Conservation (phyloP, 2,797 vertebrate species). For the Labeo calbasu region DNA sequence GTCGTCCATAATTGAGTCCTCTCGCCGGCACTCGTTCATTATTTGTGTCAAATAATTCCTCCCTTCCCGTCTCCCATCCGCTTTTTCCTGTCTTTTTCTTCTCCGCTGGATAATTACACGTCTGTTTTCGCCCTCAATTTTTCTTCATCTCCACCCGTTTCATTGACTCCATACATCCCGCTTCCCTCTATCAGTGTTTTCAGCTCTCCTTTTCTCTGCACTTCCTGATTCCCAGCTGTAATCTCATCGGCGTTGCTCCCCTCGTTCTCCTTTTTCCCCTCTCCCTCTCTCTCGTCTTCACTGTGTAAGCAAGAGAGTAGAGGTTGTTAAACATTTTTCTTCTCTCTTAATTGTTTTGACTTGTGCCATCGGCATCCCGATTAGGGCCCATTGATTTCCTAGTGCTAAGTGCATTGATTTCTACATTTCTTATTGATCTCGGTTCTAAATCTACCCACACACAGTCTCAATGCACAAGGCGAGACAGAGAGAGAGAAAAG, state of each 20-base stretch:
- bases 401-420: conserved; percentile 97
- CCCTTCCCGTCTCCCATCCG: background rate
- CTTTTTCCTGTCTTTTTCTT: conserved; percentile 47
- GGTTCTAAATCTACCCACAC: conserved; percentile 92
- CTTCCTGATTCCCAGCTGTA: conserved; percentile 48
- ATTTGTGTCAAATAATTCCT: conserved; percentile 32
- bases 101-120: conserved; percentile 4
- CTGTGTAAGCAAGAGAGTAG: conserved; percentile 79
- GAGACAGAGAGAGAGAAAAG: conserved; percentile 45
- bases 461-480: conserved; percentile 65
- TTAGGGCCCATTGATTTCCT: conserved; percentile 96
- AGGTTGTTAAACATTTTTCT: conserved; percentile 92
- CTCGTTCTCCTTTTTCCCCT: conserved; percentile 9
- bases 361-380: conserved; percentile 97
- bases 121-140: conserved; percentile 31
- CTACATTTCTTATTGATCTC: conserved; percentile 97
- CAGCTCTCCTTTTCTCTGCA: conserved; percentile 21
- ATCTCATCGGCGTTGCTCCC: conserved; percentile 36
- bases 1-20: conserved; percentile 33
- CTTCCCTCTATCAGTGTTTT: conserved; percentile 30
- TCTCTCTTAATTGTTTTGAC: conserved; percentile 98
- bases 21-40: conserved; percentile 36
- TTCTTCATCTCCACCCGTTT: conserved; percentile 29
- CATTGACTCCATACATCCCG: conserved; percentile 27
- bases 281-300: conserved; percentile 51